Conservation (phyloP, 2,888 invertebrate genomes). For the Caenorhabditis angaria region DNA sequence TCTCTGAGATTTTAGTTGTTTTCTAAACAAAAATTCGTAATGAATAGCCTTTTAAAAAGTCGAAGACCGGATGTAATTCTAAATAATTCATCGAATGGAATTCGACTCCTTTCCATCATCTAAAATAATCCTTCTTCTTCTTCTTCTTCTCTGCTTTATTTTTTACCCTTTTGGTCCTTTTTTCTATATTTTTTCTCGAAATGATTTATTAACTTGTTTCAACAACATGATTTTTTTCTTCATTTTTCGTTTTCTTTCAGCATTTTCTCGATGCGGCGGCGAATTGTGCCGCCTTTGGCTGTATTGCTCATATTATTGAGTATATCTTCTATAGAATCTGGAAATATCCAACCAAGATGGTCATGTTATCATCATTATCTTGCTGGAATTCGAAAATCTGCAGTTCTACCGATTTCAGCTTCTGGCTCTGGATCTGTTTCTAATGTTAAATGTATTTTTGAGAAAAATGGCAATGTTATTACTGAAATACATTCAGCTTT, state of each 20-base stretch:
- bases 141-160: neutral
- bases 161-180: neutral
- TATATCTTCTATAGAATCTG: constrained; percentile 9
- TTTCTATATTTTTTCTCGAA: no score
- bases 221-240: neutral
- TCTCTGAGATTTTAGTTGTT: no score
- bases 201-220: neutral
- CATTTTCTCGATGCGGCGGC: neutral
- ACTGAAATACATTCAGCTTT: constrained; percentile 46
- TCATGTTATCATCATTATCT: constrained; percentile 43
- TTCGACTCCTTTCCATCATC: neutral
- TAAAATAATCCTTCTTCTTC: constrained; percentile 2
- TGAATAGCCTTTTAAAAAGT: neutral
- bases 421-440: constrained; percentile 20
- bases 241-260: neutral
- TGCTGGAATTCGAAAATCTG: constrained; percentile 28
- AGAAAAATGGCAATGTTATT: constrained; percentile 22
- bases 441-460: constrained; percentile 40
- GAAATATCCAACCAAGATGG: constrained; percentile 35
- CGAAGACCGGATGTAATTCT: neutral
- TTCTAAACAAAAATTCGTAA: constrained; percentile 4
- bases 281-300: neutral
- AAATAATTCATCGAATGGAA: constrained; percentile 2
- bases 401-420: constrained; percentile 28
- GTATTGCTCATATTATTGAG: neutral